Evolutionary conservation across 1,140 invertebrate species (phyloP).

Genomic region (Scylla paramamosain): DNA sequence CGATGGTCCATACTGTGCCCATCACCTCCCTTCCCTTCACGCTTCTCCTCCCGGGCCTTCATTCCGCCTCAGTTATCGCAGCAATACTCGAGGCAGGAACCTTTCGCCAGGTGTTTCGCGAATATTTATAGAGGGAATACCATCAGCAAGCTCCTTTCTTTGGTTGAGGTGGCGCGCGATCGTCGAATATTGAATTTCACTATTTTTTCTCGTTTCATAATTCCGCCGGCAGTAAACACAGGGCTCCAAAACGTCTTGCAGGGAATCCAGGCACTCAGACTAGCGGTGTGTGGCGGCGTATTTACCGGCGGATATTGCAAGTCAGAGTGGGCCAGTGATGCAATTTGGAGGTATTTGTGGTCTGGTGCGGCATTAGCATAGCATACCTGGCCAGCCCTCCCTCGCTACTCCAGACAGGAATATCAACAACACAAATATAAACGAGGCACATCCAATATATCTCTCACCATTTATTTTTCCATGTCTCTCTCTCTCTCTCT

Average conservation of each 20-base stretch:
- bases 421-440: no score
- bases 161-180: neutral
- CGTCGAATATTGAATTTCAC: neutral
- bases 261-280: neutral
- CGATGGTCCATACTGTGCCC: neutral
- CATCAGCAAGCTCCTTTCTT: neutral
- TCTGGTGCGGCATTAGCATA: neutral
- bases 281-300: neutral
- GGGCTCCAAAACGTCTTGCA: neutral
- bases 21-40: neutral
- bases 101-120: no score
- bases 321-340: neutral
- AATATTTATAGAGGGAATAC: no score
- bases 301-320: neutral
- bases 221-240: neutral
- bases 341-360: constrained; percentile 14
- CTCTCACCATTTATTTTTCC: no score
- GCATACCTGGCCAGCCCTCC: neutral
- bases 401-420: neutral
- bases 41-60: neutral
- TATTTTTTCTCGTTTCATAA: constrained; percentile 15
- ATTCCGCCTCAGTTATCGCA: no score
- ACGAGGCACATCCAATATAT: no score
- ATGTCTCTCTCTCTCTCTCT: no score
- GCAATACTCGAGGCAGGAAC: no score